These are phyloP conservation scores for Rhopilema esculentum DNA, from an alignment of 30 jellyfish, hydroid and myxozoan species.

Conservation along the genomic window DNA sequence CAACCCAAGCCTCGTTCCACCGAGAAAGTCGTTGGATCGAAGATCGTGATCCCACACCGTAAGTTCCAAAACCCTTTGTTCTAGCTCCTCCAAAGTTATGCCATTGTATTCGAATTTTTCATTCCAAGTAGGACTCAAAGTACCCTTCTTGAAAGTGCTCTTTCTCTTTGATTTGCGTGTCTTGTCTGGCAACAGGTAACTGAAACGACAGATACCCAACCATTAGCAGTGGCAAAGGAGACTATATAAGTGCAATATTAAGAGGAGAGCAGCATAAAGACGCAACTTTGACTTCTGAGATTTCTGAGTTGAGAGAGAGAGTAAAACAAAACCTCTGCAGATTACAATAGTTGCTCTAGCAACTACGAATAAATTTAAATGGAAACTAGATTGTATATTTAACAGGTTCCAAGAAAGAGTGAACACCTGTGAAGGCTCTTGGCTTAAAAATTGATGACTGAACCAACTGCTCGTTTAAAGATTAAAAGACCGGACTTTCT, in stretches of 20 bases:
- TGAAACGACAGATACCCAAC: constrained; percentile 3
- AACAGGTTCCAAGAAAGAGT: too few species aligned
- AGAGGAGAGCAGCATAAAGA: background rate
- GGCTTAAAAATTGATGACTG: too few species aligned
- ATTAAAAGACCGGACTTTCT: too few species aligned
- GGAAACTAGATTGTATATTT: too few species aligned
- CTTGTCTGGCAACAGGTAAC: constrained; percentile 96
- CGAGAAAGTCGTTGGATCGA: constrained; percentile 87
- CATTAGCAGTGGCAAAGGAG: background rate
- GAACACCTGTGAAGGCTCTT: too few species aligned
- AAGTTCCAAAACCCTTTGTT: constrained; percentile 87
- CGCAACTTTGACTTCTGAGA: too few species aligned
- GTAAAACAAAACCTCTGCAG: too few species aligned
- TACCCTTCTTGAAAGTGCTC: constrained; percentile 88
- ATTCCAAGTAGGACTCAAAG: constrained; percentile 91
- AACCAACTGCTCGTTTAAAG: too few species aligned
- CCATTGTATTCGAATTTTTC: constrained; percentile 91
- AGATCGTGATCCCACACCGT: constrained; percentile 98
- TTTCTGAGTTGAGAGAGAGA: too few species aligned
- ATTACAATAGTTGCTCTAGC: too few species aligned
- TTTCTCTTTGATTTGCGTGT: constrained; percentile 94
- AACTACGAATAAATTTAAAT: too few species aligned
- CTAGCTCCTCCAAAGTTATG: constrained; percentile 81
- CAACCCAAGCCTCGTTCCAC: constrained; percentile 92
- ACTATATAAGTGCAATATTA: too few species aligned